Evolutionary conservation across 2,888 invertebrate species (phyloP).

Genomic region (Sesia bembeciformis): DNA sequence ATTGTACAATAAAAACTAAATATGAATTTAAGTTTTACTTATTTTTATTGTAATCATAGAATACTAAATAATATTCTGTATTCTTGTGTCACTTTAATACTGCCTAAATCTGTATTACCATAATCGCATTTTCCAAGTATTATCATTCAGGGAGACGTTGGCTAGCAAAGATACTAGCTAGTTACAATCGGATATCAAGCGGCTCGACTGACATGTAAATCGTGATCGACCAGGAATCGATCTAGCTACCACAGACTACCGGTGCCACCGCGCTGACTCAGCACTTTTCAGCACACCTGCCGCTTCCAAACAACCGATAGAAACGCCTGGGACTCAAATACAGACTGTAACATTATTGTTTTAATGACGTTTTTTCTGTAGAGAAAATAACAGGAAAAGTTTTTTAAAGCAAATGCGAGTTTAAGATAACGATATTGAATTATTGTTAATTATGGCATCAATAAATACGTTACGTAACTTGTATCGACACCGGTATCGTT

Average conservation of each 20-base stretch:
- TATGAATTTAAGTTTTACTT: no score
- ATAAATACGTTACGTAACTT: constrained; percentile 23
- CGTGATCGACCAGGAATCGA: constrained; percentile 60
- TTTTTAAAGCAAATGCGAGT: constrained; percentile 7
- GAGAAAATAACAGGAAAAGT: no score
- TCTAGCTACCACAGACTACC: constrained; percentile 68
- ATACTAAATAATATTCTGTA: neutral
- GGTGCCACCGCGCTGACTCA: constrained; percentile 68
- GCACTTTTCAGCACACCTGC: constrained; percentile 62
- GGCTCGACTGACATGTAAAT: constrained; percentile 71
- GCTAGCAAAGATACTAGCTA: constrained; percentile 35
- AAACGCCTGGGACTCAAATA: no score
- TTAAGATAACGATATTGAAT: constrained; percentile 30
- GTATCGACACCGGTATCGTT: constrained; percentile 1
- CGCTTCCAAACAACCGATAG: constrained; percentile 13
- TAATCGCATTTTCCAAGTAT: constrained; percentile 52
- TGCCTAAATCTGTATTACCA: constrained; percentile 36
- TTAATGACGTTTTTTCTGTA: neutral
- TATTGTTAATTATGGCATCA: constrained; percentile 39
- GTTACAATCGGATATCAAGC: constrained; percentile 65
- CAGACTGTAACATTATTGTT: no score
- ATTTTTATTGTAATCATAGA: neutral
- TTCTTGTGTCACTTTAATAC: constrained; percentile 17
- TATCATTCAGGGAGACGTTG: constrained; percentile 28
- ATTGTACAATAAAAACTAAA: no score